phyloP scores from a whole-genome alignment of 2,888 invertebrate genomes.

The Callyntrura guangdongensis region DNA sequence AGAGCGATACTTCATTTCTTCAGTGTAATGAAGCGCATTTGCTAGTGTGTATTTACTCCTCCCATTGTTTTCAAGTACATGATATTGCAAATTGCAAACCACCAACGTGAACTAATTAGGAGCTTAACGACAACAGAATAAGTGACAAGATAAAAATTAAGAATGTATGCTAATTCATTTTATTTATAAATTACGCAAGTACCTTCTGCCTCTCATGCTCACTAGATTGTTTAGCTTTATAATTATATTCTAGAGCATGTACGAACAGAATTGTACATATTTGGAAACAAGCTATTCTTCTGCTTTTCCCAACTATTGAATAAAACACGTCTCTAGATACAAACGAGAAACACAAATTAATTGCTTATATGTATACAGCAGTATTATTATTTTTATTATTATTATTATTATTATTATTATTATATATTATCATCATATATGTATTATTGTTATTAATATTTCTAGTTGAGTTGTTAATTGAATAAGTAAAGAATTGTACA shows the following conservation, averaged over 20 bases:
- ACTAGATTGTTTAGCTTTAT: no score
- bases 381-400: not conserved
- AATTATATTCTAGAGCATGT: no score
- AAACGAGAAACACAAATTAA: not conserved
- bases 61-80: not conserved
- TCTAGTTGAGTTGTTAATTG: constrained; percentile 68
- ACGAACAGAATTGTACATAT: no score
- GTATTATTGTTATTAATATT: not conserved
- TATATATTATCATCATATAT: not conserved
- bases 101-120: not conserved
- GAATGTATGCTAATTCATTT: not conserved
- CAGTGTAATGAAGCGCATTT: no score
- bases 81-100: not conserved
- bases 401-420: no score
- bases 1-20: no score
- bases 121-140: not conserved
- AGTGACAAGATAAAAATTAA: not conserved
- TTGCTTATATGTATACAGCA: constrained; percentile 27
- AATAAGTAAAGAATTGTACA: constrained; percentile 50
- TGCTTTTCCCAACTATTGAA: no score
- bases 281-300: no score
- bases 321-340: not conserved
- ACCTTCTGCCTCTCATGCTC: no score
- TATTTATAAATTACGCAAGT: not conserved
- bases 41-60: not conserved